Percentiles rank a stretch among this genome's conserved stretches.
phyloP scores from a whole-genome alignment of 2,797 vertebrate species.

The Perodicticus potto region DNA sequence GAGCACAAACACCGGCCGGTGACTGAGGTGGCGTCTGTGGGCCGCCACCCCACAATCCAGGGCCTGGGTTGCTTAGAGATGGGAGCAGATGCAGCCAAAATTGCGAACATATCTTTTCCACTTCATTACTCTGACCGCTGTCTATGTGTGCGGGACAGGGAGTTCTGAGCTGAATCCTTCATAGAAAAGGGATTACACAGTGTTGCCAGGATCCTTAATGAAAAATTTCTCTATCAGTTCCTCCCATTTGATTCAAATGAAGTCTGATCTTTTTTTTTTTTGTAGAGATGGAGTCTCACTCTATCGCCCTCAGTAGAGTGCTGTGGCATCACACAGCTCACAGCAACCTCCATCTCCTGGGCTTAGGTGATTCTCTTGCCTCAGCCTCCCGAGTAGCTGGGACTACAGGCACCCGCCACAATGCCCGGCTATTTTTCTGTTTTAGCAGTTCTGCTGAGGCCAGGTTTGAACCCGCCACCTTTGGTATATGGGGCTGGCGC shows the following conservation, averaged over 20 bases:
- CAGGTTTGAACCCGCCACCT: too few relatives aligned
- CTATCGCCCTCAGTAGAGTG: too few relatives aligned
- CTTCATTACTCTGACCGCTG: constrained; percentile 84
- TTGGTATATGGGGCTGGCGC: too few relatives aligned
- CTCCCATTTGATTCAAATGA: neutral
- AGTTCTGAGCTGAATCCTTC: constrained; percentile 68
- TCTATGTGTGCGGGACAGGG: constrained; percentile 65
- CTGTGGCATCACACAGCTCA: too few relatives aligned
- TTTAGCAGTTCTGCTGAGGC: too few relatives aligned
- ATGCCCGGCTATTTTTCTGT: too few relatives aligned
- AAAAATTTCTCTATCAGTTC: constrained; percentile 46
- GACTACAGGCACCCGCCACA: too few relatives aligned
- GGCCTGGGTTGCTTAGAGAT: constrained; percentile 83
- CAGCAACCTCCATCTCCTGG: too few relatives aligned
- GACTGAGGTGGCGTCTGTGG: constrained; percentile 16
- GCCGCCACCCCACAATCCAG: constrained; percentile 36
- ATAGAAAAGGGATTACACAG: constrained; percentile 68
- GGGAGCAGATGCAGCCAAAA: constrained; percentile 75
- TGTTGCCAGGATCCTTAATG: neutral
- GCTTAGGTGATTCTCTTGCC: too few relatives aligned
- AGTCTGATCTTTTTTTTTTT: constrained; percentile 6
- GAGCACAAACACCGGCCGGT: constrained; percentile 53
- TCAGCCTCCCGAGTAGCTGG: too few relatives aligned
- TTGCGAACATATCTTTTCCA: constrained; percentile 82
- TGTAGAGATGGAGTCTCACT: too few relatives aligned